Base-by-base conservation (phyloP, 1,140 invertebrate genomes). In the Drosophila punjabiensis region DNA sequence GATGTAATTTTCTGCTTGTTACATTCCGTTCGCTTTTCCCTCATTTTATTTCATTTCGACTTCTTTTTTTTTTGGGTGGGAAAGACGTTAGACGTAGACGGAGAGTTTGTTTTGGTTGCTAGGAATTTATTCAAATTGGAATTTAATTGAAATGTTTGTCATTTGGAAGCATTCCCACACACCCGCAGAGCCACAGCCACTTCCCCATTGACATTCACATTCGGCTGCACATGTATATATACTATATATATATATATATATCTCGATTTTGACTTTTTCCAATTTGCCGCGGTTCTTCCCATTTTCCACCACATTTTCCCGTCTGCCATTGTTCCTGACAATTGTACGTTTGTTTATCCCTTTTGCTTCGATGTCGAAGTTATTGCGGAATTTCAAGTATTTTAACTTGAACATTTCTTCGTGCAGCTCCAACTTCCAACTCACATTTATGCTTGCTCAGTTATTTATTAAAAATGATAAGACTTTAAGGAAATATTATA, bases 121-220 rank as follows among this genome's bases (percentile, higher is more conserved):
- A 66, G 62, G 71, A 81, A 76, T 81, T 82, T 82, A 75, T 83
- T 70, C 61, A 69, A 83, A 83, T 83, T 83, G 81, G 76, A 83
- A 76, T 79, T 83, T 83, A 83, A 83, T 83, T 83, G 76, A 83
- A 83, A 83, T 83, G 81, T 79, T 83, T 83, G 80, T 82, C 79
- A 82, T 82, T 82, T 64, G 79, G 71, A 76, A 47, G 75, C 74
- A 41, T 82, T 82, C 79, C 66, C 66, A 82, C 53, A 60, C 59
- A 63, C 37, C 45, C 53, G 33, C 53, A 58, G 35, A 56, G 53
- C 30, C 30, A 53, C 37, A 14, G 11, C 13, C 30, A 45, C 30
- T 20, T 45, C 14, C 39, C 59, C 41, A 43, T 28, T 58, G 35
- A 43, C 16, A 50, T 28, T 65, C 9, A 74, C 33, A 64, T n/a